phyloP scores from a whole-genome alignment of 2,888 invertebrate species.

The Andricus curvator region DNA sequence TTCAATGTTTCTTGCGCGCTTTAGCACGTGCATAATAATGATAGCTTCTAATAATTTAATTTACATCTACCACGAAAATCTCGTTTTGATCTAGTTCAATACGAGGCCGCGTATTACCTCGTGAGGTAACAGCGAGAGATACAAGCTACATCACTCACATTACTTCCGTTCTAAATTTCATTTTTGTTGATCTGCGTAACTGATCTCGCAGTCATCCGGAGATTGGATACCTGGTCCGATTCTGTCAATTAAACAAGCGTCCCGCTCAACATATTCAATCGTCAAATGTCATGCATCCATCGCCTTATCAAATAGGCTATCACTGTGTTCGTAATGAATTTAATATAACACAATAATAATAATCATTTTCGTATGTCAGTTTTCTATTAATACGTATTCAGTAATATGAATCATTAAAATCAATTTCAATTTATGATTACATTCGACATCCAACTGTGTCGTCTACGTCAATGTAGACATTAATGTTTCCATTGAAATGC shows the following conservation, averaged over 20 bases:
- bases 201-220: background rate
- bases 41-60: background rate
- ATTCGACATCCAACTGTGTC: background rate
- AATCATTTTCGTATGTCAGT: background rate
- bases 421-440: background rate
- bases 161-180: background rate
- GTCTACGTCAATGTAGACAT: background rate
- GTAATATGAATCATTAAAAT: background rate
- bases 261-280: background rate
- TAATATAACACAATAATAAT: background rate
- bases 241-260: background rate
- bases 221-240: conserved; percentile 8
- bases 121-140: background rate
- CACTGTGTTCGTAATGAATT: background rate
- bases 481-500: background rate
- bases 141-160: background rate
- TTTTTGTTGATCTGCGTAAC: background rate
- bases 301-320: conserved; percentile 3
- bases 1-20: too few relatives aligned
- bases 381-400: background rate
- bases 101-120: too few relatives aligned
- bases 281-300: conserved; percentile 10
- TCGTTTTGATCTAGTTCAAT: background rate
- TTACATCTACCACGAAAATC: background rate
- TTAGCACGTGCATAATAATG: too few relatives aligned